A percentile compares a stretch with the other conserved stretches of the same genome.
Evolutionary conservation across 1,140 invertebrate species (phyloP).

Genomic region (Bombus superbus): DNA sequence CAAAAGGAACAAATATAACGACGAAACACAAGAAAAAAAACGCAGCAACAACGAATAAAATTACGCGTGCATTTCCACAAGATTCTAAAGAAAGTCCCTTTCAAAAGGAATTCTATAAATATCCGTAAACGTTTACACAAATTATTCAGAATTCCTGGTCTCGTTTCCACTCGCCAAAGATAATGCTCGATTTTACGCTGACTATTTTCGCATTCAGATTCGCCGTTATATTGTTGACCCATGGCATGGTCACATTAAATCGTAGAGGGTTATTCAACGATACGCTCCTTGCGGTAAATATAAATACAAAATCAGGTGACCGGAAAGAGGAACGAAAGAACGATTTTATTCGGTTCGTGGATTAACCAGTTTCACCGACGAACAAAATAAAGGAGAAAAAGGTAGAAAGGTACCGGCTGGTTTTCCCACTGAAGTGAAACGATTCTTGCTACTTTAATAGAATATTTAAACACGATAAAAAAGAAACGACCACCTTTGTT

Average conservation of each 20-base stretch:
- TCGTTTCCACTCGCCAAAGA: not conserved
- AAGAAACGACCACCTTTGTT: not conserved
- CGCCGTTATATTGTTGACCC: too few species aligned
- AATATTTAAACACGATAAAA: conserved; percentile 26
- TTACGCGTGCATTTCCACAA: too few species aligned
- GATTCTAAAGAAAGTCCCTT: too few species aligned
- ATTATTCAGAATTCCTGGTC: not conserved
- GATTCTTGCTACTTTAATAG: conserved; percentile 6
- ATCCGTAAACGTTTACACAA: not conserved
- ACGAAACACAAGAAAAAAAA: too few species aligned
- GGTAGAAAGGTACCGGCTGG: not conserved
- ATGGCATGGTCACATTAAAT: not conserved
- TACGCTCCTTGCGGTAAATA: not conserved
- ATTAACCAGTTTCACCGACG: not conserved
- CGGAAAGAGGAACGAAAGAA: not conserved
- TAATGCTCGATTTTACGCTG: not conserved
- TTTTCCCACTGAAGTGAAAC: not conserved
- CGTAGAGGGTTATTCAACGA: conserved; percentile 12
- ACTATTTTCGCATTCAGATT: not conserved
- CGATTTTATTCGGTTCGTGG: conserved; percentile 10
- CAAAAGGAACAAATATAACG: too few species aligned
- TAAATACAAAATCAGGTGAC: not conserved
- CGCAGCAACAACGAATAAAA: too few species aligned
- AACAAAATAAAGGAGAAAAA: not conserved
- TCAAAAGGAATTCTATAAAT: too few species aligned